phyloP scores from a whole-genome alignment of 37 sponge, comb jelly and placozoan genomes.

The Spongilla lacustris region DNA sequence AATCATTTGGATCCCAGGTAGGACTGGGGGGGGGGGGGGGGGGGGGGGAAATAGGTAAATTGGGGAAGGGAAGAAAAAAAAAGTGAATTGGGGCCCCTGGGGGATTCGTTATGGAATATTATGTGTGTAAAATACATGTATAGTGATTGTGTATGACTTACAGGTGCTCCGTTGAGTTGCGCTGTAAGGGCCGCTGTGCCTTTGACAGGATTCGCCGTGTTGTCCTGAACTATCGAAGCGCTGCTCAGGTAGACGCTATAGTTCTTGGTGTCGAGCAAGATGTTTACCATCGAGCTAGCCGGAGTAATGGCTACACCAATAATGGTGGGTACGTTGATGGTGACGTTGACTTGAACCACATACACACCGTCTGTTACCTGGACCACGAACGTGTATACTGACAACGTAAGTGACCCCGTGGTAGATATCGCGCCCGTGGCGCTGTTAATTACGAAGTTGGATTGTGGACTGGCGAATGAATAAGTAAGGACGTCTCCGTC shows the following conservation, averaged over 20 bases:
- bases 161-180: not conserved
- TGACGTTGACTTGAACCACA: not conserved
- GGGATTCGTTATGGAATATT: no score
- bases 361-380: not conserved
- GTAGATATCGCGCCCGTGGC: conserved; percentile 42
- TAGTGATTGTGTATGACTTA: not conserved
- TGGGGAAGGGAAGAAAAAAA: no score
- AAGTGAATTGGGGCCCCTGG: no score
- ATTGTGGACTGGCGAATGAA: conserved; percentile 17
- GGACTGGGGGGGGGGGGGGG: no score
- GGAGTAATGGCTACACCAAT: conserved; percentile 12
- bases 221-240: not conserved
- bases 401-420: not conserved
- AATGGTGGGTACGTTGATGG: not conserved
- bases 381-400: conserved; percentile 10
- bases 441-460: conserved; percentile 35
- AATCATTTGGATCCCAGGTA: no score
- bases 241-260: not conserved
- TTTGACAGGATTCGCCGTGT: not conserved
- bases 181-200: not conserved
- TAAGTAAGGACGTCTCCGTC: conserved; percentile 12
- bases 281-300: not conserved
- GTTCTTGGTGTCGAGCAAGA: conserved; percentile 38
- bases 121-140: no score
- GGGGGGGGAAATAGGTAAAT: no score